Conservation (phyloP, 2,113 vertebrate species). For the Crocuta crocuta region DNA sequence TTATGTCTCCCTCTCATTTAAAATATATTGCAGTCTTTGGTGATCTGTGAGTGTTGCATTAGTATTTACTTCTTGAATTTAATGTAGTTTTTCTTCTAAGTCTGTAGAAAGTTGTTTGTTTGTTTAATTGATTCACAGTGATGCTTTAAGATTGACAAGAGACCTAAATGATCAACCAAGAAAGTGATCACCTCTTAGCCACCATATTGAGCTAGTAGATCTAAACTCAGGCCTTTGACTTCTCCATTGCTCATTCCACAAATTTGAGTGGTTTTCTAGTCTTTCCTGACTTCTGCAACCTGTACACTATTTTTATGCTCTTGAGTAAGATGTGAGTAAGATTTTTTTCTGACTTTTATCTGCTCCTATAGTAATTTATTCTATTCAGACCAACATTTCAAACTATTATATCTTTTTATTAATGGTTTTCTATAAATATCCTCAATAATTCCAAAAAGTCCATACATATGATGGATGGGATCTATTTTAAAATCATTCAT, state of each 20-base stretch:
- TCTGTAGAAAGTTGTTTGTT: not conserved
- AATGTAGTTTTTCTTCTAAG: not conserved
- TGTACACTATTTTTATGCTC: not conserved
- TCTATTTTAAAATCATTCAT: conserved; percentile 28
- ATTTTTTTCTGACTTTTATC: not conserved
- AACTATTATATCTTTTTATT: conserved; percentile 14
- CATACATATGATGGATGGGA: not conserved
- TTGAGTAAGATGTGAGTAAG: not conserved
- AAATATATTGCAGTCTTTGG: not conserved
- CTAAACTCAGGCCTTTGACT: not conserved
- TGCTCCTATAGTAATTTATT: not conserved
- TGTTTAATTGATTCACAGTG: not conserved
- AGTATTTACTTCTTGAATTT: conserved; percentile 50
- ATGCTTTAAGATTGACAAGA: not conserved
- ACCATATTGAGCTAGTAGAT: not conserved
- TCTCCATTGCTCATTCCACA: not conserved
- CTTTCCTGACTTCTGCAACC: not conserved
- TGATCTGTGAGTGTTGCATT: not conserved
- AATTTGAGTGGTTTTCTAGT: not conserved
- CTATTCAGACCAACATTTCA: not conserved
- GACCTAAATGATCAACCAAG: not conserved
- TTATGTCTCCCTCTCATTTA: not conserved
- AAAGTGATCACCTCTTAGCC: not conserved
- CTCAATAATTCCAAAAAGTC: conserved; percentile 4
- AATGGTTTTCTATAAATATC: conserved; percentile 31